Conservation (phyloP, 2,113 vertebrate genomes). For the Scalopus aquaticus region DNA sequence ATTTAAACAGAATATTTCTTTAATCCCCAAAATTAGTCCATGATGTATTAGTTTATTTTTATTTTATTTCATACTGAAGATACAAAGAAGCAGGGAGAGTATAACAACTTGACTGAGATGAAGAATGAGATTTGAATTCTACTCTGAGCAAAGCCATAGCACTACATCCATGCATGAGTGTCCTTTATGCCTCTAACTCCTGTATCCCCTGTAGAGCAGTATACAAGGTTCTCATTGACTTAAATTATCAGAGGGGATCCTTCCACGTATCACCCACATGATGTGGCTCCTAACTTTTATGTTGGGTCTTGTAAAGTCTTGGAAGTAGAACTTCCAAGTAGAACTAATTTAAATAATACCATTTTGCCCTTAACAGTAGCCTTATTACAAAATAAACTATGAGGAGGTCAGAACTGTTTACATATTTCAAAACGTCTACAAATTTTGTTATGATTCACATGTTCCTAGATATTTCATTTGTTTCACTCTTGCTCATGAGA, state of each 20-base stretch:
- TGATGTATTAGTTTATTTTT: neutral
- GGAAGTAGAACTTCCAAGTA: neutral
- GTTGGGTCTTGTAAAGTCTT: neutral
- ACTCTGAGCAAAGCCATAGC: neutral
- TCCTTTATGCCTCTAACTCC: neutral
- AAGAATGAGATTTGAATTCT: neutral
- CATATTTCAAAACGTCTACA: neutral
- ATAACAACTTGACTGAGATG: neutral
- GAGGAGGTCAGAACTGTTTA: neutral
- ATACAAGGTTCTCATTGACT: neutral
- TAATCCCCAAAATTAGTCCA: neutral
- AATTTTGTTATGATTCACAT: neutral
- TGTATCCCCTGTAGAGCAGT: accelerated
- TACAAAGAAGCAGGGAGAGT: neutral
- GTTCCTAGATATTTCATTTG: neutral
- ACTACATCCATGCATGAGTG: too few relatives aligned
- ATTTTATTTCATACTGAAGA: neutral
- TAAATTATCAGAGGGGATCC: neutral
- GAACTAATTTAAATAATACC: neutral
- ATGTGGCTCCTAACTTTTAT: neutral
- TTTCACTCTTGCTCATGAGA: neutral
- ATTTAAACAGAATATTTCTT: neutral
- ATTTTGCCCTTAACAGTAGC: neutral
- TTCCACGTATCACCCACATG: neutral
- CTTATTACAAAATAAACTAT: neutral